phyloP scores from a whole-genome alignment of 2,113 vertebrate genomes.

The Illadopsis cleaveri region DNA sequence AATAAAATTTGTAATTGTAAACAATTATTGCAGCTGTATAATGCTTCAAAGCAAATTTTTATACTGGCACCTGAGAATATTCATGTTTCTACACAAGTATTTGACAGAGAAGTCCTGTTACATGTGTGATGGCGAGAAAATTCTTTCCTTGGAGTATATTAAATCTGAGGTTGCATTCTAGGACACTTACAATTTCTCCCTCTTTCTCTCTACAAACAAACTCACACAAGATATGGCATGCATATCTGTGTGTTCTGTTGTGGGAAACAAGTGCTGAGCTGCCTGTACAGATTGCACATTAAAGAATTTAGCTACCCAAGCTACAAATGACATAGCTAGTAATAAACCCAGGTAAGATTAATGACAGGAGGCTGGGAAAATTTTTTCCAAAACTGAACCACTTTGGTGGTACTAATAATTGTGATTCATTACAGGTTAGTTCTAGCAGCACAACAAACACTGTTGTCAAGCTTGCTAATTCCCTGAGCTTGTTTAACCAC shows the following conservation, averaged over 20 bases:
- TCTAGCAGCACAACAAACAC: constrained; percentile 26
- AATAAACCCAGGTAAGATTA: constrained; percentile 68
- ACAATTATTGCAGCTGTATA: not conserved
- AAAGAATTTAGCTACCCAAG: constrained; percentile 45
- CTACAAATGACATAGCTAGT: constrained; percentile 22
- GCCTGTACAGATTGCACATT: not conserved
- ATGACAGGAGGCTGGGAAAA: constrained; percentile 48
- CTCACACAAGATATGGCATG: accelerated
- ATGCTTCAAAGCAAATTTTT: not conserved
- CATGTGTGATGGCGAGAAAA: not conserved
- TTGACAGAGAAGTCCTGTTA: not conserved
- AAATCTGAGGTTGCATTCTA: not conserved
- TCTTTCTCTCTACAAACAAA: not conserved
- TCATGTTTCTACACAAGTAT: not conserved
- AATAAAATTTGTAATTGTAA: not conserved
- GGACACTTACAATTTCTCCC: not conserved
- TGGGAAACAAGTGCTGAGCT: not conserved
- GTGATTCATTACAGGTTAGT: constrained; percentile 57
- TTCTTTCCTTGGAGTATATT: not conserved
- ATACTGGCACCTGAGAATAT: not conserved
- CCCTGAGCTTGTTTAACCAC: constrained; percentile 38
- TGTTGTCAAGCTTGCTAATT: constrained; percentile 35
- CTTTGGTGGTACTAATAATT: constrained; percentile 50
- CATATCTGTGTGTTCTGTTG: not conserved
- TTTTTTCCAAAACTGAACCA: constrained; percentile 6